Conservation (phyloP, 2,797 vertebrate species). For the Ciconia nigra region DNA sequence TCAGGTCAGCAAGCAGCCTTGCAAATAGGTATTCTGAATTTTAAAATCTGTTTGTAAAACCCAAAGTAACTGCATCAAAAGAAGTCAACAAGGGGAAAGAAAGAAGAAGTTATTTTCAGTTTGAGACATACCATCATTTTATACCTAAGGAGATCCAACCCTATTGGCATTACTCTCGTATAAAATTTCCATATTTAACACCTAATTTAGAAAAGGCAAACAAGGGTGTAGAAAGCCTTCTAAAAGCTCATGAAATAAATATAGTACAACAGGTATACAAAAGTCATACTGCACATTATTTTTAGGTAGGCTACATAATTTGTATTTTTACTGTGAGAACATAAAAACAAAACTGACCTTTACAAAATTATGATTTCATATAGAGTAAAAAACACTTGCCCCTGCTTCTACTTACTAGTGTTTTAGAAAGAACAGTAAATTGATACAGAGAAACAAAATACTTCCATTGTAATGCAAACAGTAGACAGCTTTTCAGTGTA, state of each 20-base stretch:
- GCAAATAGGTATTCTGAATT: neutral
- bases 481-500: neutral
- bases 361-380: neutral
- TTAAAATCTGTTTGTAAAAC: neutral
- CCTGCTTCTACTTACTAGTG: neutral
- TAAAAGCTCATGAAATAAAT: neutral
- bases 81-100: neutral
- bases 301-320: neutral
- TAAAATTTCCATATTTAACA: neutral
- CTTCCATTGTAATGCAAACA: neutral
- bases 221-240: neutral
- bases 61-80: neutral
- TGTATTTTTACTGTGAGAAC: neutral
- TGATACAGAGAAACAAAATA: neutral
- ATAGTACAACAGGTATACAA: neutral
- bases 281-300: neutral
- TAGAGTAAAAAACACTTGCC: neutral
- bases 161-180: neutral
- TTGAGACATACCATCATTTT: neutral
- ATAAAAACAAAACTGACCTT: neutral
- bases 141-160: neutral
- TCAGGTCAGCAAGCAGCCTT: neutral
- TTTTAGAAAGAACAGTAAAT: neutral
- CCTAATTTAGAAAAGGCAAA: neutral
- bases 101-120: neutral